phyloP scores from a whole-genome alignment of 1,140 invertebrate genomes.

The Elymnias hypermnestra region DNA sequence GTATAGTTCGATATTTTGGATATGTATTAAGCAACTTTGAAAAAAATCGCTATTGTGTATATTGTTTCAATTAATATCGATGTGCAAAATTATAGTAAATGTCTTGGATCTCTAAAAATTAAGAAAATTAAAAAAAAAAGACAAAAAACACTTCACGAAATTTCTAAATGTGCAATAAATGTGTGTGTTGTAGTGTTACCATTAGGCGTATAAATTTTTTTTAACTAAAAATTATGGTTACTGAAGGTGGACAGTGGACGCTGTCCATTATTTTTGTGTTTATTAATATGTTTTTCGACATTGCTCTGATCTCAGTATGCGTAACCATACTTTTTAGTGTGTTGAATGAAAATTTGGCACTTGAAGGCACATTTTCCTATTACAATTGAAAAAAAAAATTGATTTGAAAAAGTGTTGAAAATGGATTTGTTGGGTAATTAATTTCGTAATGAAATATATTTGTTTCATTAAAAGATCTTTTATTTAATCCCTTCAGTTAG shows the following conservation, averaged over 20 bases:
- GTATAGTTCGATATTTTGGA: conserved; percentile 72
- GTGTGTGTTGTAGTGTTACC: conserved; percentile 76
- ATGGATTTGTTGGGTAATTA: conserved; percentile 77
- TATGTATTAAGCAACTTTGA: conserved; percentile 71
- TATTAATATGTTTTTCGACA: conserved; percentile 51
- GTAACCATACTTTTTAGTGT: conserved; percentile 57
- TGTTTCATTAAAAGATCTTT: conserved; percentile 73
- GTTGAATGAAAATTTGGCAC: conserved; percentile 72
- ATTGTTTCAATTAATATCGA: conserved; percentile 67
- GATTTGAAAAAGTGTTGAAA: conserved; percentile 73
- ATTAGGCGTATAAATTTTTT: conserved; percentile 68
- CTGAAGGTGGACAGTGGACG: conserved; percentile 32
- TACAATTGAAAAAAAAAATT: conserved; percentile 71
- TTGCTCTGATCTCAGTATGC: conserved; percentile 61
- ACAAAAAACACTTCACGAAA: conserved; percentile 72
- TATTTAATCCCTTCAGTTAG: conserved; percentile 35
- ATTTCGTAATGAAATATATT: conserved; percentile 78
- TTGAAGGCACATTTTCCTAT: conserved; percentile 74
- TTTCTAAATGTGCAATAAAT: conserved; percentile 78
- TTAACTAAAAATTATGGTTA: conserved; percentile 59
- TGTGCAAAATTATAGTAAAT: conserved; percentile 76
- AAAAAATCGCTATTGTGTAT: conserved; percentile 74
- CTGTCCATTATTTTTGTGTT: conserved; percentile 48
- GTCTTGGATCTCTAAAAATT: conserved; percentile 75
- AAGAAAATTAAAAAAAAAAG: conserved; percentile 66